Base-by-base conservation (phyloP, 2,888 invertebrate species). In the Microctonus brassicae region DNA sequence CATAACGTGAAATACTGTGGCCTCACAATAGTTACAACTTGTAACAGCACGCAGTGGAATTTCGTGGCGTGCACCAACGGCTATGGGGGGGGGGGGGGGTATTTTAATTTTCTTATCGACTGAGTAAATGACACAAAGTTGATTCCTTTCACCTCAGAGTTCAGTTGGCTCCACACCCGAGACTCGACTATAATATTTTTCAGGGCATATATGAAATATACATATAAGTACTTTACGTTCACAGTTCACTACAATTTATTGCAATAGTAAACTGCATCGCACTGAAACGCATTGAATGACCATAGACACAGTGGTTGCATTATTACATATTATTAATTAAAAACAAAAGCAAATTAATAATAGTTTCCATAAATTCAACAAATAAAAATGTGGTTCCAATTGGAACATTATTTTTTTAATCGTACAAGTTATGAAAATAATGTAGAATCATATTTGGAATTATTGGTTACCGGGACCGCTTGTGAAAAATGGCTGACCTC, bases 401-500 rank as follows among this genome's bases (percentile, higher is more conserved):
- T 53, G 17, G 47, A 64, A 26, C 52, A 34, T 33, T 29, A 33
- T 33, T 11, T 20, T 29, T 36, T 10, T 1, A 52, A 52, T 64
- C 13, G 29, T 64, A 52, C 34, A 33, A 17, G 33, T 17, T 20
- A 22, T 65, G 24, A 36, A 55, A 57, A 66, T 39, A 20, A n/a
- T 36, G 22, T 22, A 55, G 39, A 55, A 22, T 66, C 36, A 66
- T 66, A 66, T 66, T 66, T 55, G 22, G 52, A 47, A 60, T 24
- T 33, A 47, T 42, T 20, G 60, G 47, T 33, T 47, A 60, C 39
- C 53, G 34, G 60, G 60, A 68, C 47, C 67, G 26, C 42, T 60
- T 68, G 58, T 58, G 36, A 75, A 79, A 78, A 78, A 79, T 79
- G 78, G 78, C 78, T 79, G 78, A 77, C 78, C 69, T 75, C 66